phyloP scores from a whole-genome alignment of 2,888 invertebrate species.

The Drosophila dives region DNA sequence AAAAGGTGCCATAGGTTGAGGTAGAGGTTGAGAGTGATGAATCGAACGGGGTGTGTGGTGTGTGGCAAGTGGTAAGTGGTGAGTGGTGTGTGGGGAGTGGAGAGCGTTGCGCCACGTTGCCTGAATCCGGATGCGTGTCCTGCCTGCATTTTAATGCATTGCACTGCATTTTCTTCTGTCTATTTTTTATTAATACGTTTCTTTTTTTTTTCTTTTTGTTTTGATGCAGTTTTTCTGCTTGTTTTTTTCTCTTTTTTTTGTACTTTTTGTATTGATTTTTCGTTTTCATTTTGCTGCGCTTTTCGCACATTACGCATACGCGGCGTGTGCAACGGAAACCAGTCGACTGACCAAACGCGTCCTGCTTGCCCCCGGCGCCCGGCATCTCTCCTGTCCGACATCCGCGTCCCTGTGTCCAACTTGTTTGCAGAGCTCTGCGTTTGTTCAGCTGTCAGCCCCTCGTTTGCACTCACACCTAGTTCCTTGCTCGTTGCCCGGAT shows the following conservation, averaged over 20 bases:
- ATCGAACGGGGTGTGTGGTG: neutral
- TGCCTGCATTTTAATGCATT: constrained; percentile 39
- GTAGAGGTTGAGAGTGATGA: neutral
- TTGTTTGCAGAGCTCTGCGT: constrained; percentile 76
- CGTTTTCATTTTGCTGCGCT: constrained; percentile 61
- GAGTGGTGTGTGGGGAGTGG: neutral
- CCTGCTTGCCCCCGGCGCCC: constrained; percentile 45
- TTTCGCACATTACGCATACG: constrained; percentile 66
- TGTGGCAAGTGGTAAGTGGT: neutral
- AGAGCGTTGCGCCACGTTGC: constrained; percentile 3
- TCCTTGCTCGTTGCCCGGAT: constrained; percentile 3
- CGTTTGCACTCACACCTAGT: constrained; percentile 51
- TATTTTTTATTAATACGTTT: constrained; percentile 33
- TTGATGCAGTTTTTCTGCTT: constrained; percentile 4
- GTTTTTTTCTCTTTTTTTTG: constrained; percentile 3
- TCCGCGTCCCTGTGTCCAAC: constrained; percentile 28
- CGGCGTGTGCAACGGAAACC: constrained; percentile 81
- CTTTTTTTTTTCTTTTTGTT: neutral
- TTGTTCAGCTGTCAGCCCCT: constrained; percentile 74
- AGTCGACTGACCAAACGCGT: constrained; percentile 82
- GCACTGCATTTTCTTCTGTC: constrained; percentile 47
- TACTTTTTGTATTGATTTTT: constrained; percentile 62
- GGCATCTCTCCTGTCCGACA: neutral
- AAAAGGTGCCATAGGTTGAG: constrained; percentile 10
- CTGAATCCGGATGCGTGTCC: constrained; percentile 20